Conservation (phyloP, 2,113 vertebrate genomes). For the Balaenoptera acutorostrata region DNA sequence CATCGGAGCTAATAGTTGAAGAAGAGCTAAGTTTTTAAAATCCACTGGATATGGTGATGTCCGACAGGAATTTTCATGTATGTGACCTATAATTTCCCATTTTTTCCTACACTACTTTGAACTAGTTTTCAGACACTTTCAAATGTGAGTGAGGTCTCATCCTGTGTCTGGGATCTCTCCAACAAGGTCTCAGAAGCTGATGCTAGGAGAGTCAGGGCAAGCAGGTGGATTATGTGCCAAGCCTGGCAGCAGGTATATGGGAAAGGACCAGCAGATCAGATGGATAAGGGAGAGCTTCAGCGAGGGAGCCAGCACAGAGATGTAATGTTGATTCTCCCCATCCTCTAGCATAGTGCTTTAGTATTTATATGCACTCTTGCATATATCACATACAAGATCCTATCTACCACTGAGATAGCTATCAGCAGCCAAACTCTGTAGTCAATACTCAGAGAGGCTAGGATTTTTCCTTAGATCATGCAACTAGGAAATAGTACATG, state of each 20-base stretch:
- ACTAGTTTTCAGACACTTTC: not conserved
- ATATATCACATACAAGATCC: not conserved
- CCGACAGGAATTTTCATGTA: not conserved
- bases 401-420: too few species aligned
- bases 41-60: too few species aligned
- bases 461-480: not conserved
- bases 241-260: not conserved
- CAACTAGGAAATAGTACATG: not conserved
- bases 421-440: not conserved
- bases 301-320: rapidly evolving
- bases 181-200: not conserved
- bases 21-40: not conserved
- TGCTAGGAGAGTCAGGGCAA: not conserved
- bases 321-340: rapidly evolving
- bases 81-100: not conserved
- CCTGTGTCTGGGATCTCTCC: not conserved
- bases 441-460: not conserved
- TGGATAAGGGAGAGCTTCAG: rapidly evolving
- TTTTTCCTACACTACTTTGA: not conserved
- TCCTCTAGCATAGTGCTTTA: not conserved
- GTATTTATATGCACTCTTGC: too few species aligned
- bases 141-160: not conserved
- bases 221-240: too few species aligned
- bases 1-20: not conserved
- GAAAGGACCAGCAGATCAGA: too few species aligned